These are phyloP conservation scores for Drosophila borealis DNA, from an alignment of 2,888 invertebrate species.

Conservation along the genomic window DNA sequence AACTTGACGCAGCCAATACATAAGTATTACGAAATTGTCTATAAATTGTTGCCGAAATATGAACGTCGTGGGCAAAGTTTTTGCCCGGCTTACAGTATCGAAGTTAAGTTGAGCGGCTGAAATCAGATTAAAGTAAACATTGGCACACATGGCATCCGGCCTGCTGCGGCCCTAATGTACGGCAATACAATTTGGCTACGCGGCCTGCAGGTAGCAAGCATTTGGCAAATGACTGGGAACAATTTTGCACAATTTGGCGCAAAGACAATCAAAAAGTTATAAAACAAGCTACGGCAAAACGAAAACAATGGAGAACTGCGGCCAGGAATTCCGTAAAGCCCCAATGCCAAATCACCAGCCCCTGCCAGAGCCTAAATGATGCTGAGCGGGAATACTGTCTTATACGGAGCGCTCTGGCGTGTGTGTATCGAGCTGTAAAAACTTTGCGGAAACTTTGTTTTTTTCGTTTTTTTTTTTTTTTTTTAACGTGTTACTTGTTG, in stretches of 20 bases:
- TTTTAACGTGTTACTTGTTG: constrained; percentile 15
- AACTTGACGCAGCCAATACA: constrained; percentile 32
- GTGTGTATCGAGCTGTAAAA: constrained; percentile 73
- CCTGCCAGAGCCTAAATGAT: constrained; percentile 44
- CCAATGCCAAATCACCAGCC: constrained; percentile 48
- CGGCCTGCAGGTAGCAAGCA: constrained; percentile 49
- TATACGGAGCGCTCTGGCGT: constrained; percentile 34
- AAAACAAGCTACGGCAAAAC: constrained; percentile 71
- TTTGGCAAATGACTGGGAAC: constrained; percentile 55
- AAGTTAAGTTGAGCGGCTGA: constrained; percentile 71
- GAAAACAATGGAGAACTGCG: constrained; percentile 56
- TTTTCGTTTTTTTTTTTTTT: constrained; percentile 26
- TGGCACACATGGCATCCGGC: constrained; percentile 53
- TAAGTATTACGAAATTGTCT: constrained; percentile 41
- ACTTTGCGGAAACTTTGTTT: constrained; percentile 65
- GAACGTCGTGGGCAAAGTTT: constrained; percentile 65
- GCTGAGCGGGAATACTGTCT: constrained; percentile 29
- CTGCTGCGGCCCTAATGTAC: constrained; percentile 24
- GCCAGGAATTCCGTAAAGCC: constrained; percentile 40
- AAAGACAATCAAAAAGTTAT: constrained; percentile 83
- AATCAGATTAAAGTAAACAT: constrained; percentile 75
- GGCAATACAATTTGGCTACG: constrained; percentile 48
- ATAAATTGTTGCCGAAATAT: constrained; percentile 66
- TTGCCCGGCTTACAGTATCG: constrained; percentile 41
- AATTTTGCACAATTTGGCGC: constrained; percentile 75